phyloP scores from a whole-genome alignment of 2,888 invertebrate species.

The Cephus pulcher region DNA sequence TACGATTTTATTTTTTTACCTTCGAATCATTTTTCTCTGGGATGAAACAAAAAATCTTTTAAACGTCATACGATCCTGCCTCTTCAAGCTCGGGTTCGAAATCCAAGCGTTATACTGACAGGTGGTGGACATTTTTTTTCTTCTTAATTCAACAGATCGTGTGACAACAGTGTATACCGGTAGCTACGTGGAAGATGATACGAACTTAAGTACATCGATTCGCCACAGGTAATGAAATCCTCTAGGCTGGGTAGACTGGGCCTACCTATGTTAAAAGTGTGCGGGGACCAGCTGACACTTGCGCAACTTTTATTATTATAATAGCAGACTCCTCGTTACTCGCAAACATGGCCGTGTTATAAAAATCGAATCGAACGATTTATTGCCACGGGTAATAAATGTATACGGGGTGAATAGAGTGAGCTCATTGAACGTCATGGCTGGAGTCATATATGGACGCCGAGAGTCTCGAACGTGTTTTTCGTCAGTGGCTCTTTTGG shows the following conservation, averaged over 20 bases:
- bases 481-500: not conserved
- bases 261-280: not conserved
- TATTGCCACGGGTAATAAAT: not conserved
- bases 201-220: constrained; percentile 12
- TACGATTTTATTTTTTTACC: not conserved
- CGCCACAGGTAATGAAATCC: constrained; percentile 1
- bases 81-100: not conserved
- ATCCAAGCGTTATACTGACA: not conserved
- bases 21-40: not conserved
- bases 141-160: constrained; percentile 45
- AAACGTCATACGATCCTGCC: not conserved
- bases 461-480: not conserved
- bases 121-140: not conserved
- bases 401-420: not conserved
- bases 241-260: not conserved
- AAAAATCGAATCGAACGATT: constrained; percentile 1
- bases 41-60: not conserved
- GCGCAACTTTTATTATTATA: not conserved
- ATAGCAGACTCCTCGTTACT: not conserved
- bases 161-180: constrained; percentile 56
- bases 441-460: not conserved
- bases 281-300: constrained; percentile 54
- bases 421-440: not conserved
- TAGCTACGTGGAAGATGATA: constrained; percentile 56
- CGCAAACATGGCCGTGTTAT: not conserved